These are phyloP conservation scores for Enoplosus armatus DNA, from an alignment of 2,797 vertebrate genomes.

Conservation along the genomic window DNA sequence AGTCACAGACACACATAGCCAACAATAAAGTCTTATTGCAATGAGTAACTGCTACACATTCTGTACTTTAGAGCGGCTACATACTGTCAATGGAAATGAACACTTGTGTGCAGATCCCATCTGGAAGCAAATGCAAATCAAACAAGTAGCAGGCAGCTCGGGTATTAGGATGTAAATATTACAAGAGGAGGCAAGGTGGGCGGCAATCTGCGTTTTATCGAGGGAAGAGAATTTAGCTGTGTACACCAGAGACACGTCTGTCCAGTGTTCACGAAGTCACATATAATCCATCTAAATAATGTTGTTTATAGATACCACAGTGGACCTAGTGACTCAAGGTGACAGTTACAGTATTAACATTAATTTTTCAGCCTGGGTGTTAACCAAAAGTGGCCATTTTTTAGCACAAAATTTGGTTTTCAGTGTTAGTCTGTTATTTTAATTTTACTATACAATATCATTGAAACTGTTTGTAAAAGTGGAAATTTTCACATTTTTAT, in stretches of 20 bases:
- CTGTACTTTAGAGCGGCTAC: not conserved
- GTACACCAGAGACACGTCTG: not conserved
- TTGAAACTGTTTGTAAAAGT: not conserved
- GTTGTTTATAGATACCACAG: not conserved
- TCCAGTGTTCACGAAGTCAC: not conserved
- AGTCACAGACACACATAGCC: not conserved
- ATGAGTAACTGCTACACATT: slow-evolving; percentile 13
- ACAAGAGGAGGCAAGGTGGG: slow-evolving; percentile 28
- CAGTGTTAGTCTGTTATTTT: not conserved
- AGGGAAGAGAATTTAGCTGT: not conserved
- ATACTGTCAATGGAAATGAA: slow-evolving; percentile 14
- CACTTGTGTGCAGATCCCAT: slow-evolving; percentile 35
- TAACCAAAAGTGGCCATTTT: not conserved
- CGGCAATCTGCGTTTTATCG: slow-evolving; percentile 15
- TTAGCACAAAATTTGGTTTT: not conserved
- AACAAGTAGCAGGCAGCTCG: slow-evolving; percentile 38
- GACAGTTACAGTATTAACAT: not conserved
- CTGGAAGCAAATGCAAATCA: slow-evolving; percentile 54
- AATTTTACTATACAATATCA: not conserved
- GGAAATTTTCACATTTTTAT: not conserved
- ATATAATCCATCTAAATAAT: not conserved
- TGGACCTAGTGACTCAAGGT: not conserved
- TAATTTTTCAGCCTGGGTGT: not conserved
- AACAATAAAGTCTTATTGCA: slow-evolving; percentile 3
- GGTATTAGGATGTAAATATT: slow-evolving; percentile 33